These are phyloP conservation scores for Clistopyga incitator DNA, from an alignment of 2,888 invertebrate genomes.

Conservation along the genomic window DNA sequence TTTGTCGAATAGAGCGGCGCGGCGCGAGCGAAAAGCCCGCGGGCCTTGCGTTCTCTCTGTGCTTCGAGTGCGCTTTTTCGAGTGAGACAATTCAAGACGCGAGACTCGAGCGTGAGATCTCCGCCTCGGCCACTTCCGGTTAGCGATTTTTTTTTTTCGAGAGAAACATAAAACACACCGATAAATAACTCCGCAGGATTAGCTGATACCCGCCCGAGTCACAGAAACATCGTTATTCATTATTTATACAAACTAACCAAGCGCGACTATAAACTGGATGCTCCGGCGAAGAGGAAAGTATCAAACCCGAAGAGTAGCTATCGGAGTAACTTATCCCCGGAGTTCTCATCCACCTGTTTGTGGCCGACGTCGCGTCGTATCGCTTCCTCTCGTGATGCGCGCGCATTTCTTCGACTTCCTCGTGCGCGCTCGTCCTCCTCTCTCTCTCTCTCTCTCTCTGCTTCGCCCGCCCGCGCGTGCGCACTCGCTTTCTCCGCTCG, in stretches of 20 bases:
- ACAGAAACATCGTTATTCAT: conserved; percentile 18
- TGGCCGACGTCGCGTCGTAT: conserved; percentile 36
- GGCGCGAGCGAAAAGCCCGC: conserved; percentile 51
- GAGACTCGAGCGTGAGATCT: conserved; percentile 62
- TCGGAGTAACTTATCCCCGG: conserved; percentile 35
- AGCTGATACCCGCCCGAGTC: conserved; percentile 5
- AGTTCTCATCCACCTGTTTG: conserved; percentile 64
- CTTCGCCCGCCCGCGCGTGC: conserved; percentile 7
- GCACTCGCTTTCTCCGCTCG: conserved; percentile 47
- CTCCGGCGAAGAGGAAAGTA: conserved; percentile 23
- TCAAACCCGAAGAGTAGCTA: conserved; percentile 9
- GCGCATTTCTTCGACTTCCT: conserved; percentile 41
- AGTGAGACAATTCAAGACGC: conserved; percentile 54
- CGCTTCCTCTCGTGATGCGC: conserved; percentile 46
- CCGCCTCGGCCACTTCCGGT: conserved; percentile 14
- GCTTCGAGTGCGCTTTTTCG: conserved; percentile 35
- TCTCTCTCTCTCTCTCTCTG: conserved; percentile 12
- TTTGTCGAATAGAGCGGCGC: conserved; percentile 31
- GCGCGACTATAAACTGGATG: conserved; percentile 1
- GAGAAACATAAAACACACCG: background rate
- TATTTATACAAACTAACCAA: background rate
- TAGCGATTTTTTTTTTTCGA: background rate
- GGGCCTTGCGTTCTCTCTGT: conserved; percentile 56
- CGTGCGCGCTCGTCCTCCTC: conserved; percentile 22
- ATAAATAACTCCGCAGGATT: conserved; percentile 11